Base-by-base conservation (phyloP, 2,888 invertebrate genomes). In the Nemotelus pantherinus region DNA sequence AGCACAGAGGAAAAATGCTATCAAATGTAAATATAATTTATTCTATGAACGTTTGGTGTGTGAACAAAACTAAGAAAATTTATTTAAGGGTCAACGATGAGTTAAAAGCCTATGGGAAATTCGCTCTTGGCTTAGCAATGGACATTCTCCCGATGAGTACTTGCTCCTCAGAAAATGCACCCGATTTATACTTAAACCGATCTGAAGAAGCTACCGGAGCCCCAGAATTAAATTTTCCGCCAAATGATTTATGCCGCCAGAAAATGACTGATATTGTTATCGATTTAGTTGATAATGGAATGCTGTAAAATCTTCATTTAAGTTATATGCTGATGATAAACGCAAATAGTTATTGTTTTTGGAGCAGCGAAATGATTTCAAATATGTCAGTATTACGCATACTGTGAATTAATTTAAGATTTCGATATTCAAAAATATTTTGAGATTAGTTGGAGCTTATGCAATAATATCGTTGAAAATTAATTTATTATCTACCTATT, bases 121-220 rank as follows among this genome's bases (percentile, higher is more conserved):
- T 92, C 81, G 93, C 92, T 0, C 88, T 93, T 2, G 93, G 93
- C 1, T 85, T 92, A 7, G 92, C 93, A 0, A 82, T 93, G 80
- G 93, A 93, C 82, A 93, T 93, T 86, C 89, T 92, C 80, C 93
- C 93, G 1, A 93, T 93, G 68, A 91, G 86, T 83, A 93, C 91
- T 0, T 93, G 93, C 79, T 90, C 92, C 72, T 91, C 92, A 68
- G 89, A 91, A 76, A 92, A 93, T 83, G 93, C 93, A 0, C 93
- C 93, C 0, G 92, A 93, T 82, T 86, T 93, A 78, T 93, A 93
- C 82, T 85, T 87, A 72, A 84, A 82, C 10, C 84, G 85, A 57
- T 82, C 82, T 7, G 83, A 83, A 48, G 85, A 87, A 67, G 85
- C 85, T 72, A 81, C 81, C 10, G 85, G 86, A 48, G 87, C 85